A percentile compares a stretch with the other conserved stretches of the same genome.
These are phyloP conservation scores for Danionella dracula DNA, from an alignment of 2,797 vertebrate species.

Conservation along the genomic window DNA sequence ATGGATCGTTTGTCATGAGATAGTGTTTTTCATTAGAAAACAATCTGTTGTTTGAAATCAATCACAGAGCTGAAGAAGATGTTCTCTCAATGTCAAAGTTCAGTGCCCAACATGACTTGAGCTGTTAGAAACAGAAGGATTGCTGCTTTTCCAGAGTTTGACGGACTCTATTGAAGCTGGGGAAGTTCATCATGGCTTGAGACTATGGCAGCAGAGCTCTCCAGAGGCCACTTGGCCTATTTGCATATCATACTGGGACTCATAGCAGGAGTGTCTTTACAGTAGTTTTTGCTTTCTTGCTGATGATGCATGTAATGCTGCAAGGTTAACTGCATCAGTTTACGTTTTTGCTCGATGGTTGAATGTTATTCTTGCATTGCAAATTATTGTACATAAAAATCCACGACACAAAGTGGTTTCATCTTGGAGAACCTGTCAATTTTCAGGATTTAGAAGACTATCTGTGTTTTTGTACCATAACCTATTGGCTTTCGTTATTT, in stretches of 20 bases:
- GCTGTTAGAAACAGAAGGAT: too few species aligned
- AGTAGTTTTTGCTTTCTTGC: neutral
- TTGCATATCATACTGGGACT: slow-evolving; percentile 2
- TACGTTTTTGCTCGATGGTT: neutral
- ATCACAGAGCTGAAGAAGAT: too few species aligned
- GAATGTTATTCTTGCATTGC: slow-evolving; percentile 1
- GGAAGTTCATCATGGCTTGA: slow-evolving; percentile 13
- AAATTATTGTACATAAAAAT: neutral
- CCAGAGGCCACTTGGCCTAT: slow-evolving; percentile 8
- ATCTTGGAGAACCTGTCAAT: too few species aligned
- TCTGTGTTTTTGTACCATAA: too few species aligned
- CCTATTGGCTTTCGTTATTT: too few species aligned
- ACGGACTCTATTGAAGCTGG: slow-evolving; percentile 1
- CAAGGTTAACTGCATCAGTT: slow-evolving; percentile 8
- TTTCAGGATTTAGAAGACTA: too few species aligned
- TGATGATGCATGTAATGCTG: slow-evolving; percentile 19
- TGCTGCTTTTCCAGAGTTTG: neutral
- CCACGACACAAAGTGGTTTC: too few species aligned
- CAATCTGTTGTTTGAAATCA: too few species aligned
- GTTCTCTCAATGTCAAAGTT: too few species aligned
- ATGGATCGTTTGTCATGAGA: too few species aligned
- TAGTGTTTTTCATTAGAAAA: too few species aligned
- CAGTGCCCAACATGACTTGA: too few species aligned
- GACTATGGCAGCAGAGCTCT: slow-evolving; percentile 36
- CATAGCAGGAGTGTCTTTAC: slow-evolving; percentile 10